Conservation (phyloP, 2,797 vertebrate species). For the Dromococcyx pavoninus region DNA sequence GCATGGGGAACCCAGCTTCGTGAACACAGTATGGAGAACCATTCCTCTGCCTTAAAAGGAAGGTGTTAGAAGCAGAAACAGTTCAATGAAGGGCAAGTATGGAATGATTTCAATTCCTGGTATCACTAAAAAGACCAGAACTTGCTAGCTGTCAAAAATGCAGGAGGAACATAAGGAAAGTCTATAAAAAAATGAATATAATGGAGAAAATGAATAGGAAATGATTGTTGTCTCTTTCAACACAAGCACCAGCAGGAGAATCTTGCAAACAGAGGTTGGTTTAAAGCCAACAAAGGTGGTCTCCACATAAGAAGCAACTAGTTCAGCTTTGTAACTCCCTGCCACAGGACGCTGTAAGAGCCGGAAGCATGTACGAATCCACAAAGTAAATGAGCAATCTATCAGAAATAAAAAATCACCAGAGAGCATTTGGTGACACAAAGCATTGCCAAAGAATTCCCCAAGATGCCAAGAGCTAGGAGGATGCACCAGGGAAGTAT, state of each 20-base stretch:
- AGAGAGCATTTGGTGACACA: background rate
- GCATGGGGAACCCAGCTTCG: background rate
- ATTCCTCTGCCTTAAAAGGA: background rate
- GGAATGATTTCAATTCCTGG: background rate
- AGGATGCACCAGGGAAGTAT: background rate
- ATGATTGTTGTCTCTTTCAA: background rate
- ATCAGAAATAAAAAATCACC: background rate
- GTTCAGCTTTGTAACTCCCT: background rate
- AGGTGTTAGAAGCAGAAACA: background rate
- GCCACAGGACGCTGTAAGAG: background rate
- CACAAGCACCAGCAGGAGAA: background rate
- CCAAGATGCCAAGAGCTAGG: background rate
- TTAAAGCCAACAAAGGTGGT: background rate
- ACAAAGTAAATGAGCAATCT: background rate
- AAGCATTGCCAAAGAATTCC: background rate
- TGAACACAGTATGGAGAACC: background rate
- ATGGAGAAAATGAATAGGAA: background rate
- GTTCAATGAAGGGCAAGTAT: background rate
- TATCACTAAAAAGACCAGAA: background rate
- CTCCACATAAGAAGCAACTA: background rate
- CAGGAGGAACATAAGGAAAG: background rate
- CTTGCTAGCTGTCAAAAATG: background rate
- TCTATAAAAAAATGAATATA: background rate
- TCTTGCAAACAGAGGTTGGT: background rate
- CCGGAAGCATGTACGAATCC: background rate